phyloP scores from a whole-genome alignment of 1,140 invertebrate species.

The Drosophila cardini region DNA sequence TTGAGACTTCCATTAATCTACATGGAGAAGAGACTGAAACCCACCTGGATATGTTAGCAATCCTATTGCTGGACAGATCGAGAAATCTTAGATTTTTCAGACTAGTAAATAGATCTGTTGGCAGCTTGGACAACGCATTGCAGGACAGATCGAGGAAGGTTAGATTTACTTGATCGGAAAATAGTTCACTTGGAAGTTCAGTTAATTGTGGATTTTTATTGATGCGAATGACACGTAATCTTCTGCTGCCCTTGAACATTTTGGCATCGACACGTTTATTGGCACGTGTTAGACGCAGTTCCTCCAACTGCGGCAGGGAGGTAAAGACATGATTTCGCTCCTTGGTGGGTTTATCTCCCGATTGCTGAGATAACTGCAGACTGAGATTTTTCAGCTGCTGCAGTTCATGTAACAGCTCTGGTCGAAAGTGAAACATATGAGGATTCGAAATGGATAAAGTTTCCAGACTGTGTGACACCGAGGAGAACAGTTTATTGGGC shows the following conservation, averaged over 20 bases:
- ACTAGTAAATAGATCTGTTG: constrained; percentile 85
- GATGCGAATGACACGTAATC: constrained; percentile 86
- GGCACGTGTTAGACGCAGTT: constrained; percentile 84
- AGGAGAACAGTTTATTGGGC: constrained; percentile 45
- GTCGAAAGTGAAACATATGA: constrained; percentile 44
- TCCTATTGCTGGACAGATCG: constrained; percentile 86
- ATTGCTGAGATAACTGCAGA: constrained; percentile 26
- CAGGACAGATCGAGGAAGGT: constrained; percentile 85
- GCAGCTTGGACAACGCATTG: constrained; percentile 86
- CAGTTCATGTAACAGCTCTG: constrained; percentile 43
- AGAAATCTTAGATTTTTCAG: constrained; percentile 85
- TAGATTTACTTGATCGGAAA: constrained; percentile 86
- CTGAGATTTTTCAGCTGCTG: constrained; percentile 61
- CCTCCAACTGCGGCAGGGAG: constrained; percentile 83
- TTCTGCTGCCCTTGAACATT: constrained; percentile 86
- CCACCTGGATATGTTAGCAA: constrained; percentile 63
- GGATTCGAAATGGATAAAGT: constrained; percentile 59
- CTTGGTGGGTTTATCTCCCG: background rate
- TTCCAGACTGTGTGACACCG: constrained; percentile 48
- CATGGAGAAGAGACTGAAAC: constrained; percentile 4
- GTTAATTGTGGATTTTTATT: constrained; percentile 86
- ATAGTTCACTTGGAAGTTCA: constrained; percentile 86
- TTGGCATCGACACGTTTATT: constrained; percentile 85
- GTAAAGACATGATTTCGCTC: constrained; percentile 50
- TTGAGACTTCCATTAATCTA: constrained; percentile 83